Evolutionary conservation across 2,113 vertebrate species (phyloP).

Genomic region (Protomyctophum bolini): DNA sequence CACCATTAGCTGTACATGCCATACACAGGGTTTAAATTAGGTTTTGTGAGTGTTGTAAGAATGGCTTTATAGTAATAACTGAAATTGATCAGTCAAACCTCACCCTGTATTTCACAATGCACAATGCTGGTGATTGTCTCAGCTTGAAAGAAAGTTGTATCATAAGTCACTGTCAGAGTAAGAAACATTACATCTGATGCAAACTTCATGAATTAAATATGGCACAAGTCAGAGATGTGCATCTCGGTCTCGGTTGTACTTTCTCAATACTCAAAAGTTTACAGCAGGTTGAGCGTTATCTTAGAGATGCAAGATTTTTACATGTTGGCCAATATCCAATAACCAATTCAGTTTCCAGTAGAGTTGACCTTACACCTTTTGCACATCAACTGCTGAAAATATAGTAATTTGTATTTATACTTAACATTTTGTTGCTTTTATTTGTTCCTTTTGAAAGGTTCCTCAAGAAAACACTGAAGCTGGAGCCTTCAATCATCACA

Average conservation of each 20-base stretch:
- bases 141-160: conserved; percentile 23
- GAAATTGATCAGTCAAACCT: background rate
- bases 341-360: no score
- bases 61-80: conserved; percentile 35
- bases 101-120: conserved; percentile 14
- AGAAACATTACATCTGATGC: conserved; percentile 17
- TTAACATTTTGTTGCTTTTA: no score
- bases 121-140: conserved; percentile 59
- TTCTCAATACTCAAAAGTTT: background rate
- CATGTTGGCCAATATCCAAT: no score
- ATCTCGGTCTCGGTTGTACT: conserved; percentile 6
- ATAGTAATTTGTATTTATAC: no score
- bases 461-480: no score
- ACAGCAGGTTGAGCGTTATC: background rate
- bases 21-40: background rate
- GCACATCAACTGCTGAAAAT: no score
- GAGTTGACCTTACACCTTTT: no score
- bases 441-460: no score
- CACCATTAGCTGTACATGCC: background rate
- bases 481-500: no score
- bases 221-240: conserved; percentile 5
- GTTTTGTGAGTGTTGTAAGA: conserved; percentile 17
- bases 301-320: background rate
- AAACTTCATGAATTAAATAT: conserved; percentile 31
- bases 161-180: background rate